Percentiles rank a stretch among this genome's conserved stretches.
Evolutionary conservation across 2,113 vertebrate species (phyloP).

Genomic region (Ondatra zibethicus): DNA sequence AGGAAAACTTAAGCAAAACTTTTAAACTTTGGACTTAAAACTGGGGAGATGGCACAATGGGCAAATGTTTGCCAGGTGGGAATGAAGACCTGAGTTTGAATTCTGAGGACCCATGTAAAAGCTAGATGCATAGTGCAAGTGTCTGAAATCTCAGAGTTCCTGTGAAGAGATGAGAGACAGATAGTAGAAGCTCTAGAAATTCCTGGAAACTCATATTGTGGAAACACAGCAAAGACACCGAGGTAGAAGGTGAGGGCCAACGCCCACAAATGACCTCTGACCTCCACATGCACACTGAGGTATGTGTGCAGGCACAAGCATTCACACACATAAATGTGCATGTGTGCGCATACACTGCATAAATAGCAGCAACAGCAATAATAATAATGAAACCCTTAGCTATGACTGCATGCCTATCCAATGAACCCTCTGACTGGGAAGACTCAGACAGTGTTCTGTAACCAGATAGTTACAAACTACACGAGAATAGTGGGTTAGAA

Average conservation of each 20-base stretch:
- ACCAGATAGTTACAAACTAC: background rate
- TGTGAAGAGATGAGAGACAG: background rate
- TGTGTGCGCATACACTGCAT: background rate
- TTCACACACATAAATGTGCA: too few species aligned
- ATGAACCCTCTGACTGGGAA: background rate
- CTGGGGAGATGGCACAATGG: background rate
- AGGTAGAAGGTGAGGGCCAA: background rate
- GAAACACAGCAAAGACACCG: background rate
- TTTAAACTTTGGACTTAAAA: background rate
- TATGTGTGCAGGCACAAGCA: too few species aligned
- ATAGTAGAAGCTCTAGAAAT: background rate
- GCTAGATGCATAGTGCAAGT: background rate
- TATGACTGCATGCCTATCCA: background rate
- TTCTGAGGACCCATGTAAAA: background rate
- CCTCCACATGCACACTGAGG: too few species aligned
- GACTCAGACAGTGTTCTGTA: background rate
- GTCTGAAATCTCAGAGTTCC: background rate
- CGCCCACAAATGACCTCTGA: background rate
- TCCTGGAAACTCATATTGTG: background rate
- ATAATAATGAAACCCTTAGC: background rate
- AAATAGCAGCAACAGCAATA: background rate
- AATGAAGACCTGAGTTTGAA: background rate
- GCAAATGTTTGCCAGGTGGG: background rate
- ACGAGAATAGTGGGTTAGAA: background rate
- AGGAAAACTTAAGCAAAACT: slow-evolving; percentile 34